phyloP scores from a whole-genome alignment of 2,113 vertebrate genomes.

The Procavia capensis region DNA sequence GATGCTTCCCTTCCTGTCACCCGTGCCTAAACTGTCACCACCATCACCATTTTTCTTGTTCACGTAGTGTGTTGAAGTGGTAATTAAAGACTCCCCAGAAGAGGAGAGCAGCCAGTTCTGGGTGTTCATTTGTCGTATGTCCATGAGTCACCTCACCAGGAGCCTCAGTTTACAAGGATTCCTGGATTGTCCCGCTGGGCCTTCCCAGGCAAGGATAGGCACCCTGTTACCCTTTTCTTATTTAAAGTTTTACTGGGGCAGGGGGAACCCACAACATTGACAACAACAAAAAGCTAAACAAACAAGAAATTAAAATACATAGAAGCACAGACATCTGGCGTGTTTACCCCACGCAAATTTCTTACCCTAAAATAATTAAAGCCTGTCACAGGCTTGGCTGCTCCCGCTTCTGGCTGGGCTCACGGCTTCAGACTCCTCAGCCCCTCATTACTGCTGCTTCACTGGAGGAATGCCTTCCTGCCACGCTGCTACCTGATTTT shows the following conservation, averaged over 20 bases:
- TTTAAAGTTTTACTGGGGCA: constrained; percentile 24
- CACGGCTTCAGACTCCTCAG: neutral
- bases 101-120: neutral
- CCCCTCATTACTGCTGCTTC: neutral
- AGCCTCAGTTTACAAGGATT: neutral
- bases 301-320: constrained; percentile 51
- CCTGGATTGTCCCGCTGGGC: neutral
- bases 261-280: neutral
- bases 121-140: neutral
- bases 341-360: constrained; percentile 39
- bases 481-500: neutral
- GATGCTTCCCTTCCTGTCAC: neutral
- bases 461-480: neutral
- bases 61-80: neutral
- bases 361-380: constrained; percentile 65
- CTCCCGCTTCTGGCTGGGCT: neutral
- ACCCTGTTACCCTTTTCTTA: neutral
- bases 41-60: neutral
- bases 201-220: neutral
- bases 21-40: neutral
- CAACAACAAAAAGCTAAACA: constrained; percentile 54
- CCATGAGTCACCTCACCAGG: neutral
- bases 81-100: neutral
- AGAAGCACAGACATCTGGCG: constrained; percentile 44
- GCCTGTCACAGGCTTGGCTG: neutral